These are phyloP conservation scores for Hydrophis major DNA, from an alignment of 2,797 vertebrate genomes.

Conservation along the genomic window DNA sequence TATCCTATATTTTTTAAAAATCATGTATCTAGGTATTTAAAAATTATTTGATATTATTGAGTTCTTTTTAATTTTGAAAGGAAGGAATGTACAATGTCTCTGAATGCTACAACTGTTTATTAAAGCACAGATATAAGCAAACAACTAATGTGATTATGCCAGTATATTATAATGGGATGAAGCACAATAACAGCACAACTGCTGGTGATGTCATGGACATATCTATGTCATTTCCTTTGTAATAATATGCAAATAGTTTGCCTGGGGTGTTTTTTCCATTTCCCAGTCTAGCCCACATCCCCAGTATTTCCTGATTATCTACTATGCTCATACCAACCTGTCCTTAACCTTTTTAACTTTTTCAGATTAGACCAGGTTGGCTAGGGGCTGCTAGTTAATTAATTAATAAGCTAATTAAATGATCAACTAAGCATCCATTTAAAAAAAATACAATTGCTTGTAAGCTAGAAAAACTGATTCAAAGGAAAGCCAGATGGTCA, in stretches of 20 bases:
- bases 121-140: background rate
- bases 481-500: background rate
- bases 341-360: background rate
- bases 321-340: background rate
- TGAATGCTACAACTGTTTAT: background rate
- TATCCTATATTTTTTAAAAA: background rate
- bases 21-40: background rate
- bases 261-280: background rate
- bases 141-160: background rate
- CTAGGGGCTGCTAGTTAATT: background rate
- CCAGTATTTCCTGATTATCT: background rate
- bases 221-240: background rate
- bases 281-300: background rate
- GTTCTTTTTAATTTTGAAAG: background rate
- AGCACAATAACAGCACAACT: background rate
- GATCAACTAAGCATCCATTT: background rate
- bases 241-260: background rate
- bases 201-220: background rate
- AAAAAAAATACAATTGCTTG: constrained; percentile 15
- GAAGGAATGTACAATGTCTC: background rate
- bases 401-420: background rate
- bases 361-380: background rate
- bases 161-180: background rate
- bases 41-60: background rate
- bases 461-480: constrained; percentile 32